Percentiles rank a stretch among this genome's conserved stretches.
phyloP scores from a whole-genome alignment of 1,140 invertebrate species.

The Euura lappo region DNA sequence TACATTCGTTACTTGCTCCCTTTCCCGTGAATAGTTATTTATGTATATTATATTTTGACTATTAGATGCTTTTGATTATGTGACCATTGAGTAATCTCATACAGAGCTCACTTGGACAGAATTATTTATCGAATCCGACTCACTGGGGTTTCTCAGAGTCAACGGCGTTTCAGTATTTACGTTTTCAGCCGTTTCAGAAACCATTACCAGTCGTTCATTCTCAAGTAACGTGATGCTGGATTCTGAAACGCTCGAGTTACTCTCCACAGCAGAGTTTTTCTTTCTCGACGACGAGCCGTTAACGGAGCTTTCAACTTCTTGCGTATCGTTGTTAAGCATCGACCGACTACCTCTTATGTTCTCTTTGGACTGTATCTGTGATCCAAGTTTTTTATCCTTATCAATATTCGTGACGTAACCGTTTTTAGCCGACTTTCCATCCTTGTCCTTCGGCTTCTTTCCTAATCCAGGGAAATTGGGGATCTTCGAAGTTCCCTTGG shows the following conservation, averaged over 20 bases:
- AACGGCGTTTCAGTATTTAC: slow-evolving; percentile 44
- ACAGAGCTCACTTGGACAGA: slow-evolving; percentile 55
- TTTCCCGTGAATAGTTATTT: background rate
- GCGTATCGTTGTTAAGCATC: slow-evolving; percentile 41
- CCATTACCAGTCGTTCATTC: slow-evolving; percentile 33
- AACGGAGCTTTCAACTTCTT: slow-evolving; percentile 37
- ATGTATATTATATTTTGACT: too few relatives aligned
- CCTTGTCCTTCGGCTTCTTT: slow-evolving; percentile 48
- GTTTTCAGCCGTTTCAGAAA: slow-evolving; percentile 37
- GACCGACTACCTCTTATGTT: slow-evolving; percentile 43
- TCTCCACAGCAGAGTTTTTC: slow-evolving; percentile 45
- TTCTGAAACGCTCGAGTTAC: slow-evolving; percentile 38
- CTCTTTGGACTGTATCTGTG: slow-evolving; percentile 44
- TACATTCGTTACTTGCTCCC: slow-evolving; percentile 11
- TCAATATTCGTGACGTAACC: slow-evolving; percentile 37
- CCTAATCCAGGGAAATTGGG: slow-evolving; percentile 42
- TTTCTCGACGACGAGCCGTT: slow-evolving; percentile 41
- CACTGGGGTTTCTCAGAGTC: slow-evolving; percentile 42
- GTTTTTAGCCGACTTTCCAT: slow-evolving; percentile 46
- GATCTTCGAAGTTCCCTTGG: slow-evolving; percentile 40
- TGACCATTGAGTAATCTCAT: slow-evolving; percentile 27
- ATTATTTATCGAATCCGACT: slow-evolving; percentile 44
- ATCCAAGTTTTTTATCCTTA: slow-evolving; percentile 47
- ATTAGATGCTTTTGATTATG: background rate
- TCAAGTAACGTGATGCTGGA: slow-evolving; percentile 44